Evolutionary conservation across 2,113 vertebrate genomes (phyloP), one percentile per base, ranked within the genome.

Genomic region (Mobula hypostoma): DNA sequence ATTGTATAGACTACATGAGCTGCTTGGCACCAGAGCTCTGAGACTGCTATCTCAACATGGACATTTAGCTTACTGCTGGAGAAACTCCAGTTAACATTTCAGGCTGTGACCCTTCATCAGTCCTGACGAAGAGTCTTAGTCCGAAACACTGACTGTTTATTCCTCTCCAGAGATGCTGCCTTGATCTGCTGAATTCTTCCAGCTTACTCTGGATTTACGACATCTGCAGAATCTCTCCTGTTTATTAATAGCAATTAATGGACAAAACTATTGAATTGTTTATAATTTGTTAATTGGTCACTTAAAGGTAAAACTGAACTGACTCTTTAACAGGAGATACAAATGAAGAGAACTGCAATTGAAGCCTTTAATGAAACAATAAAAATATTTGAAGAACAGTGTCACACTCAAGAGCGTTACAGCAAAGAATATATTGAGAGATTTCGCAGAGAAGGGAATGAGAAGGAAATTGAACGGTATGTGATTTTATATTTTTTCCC

Each of bases 341-440:
- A 99, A 96, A 99, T 98, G 98, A 99, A 99, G 95, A 97, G 98
- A 94, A 99, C 98, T 0, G 98, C 98, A 82, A 98, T 99, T 1
- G 98, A 99, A 96, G 98, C 98, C 48, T 98, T 99, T 96, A 99
- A 98, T 95, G 98, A 99, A 96, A 98, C 98, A 8, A 98, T 99
- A 97, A 97, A 98, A 96, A 98, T 98, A 96, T 98, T 98, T 94
- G 98, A 99, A 96, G 98, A 99, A 76, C 98, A 98, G 95, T 98
- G 98, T 96, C 98, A 98, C 72, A 98, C 98, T 7, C 98, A 98
- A 95, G 98, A 99, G 95, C 97, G 97, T 27, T 97, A 98, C 92
- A 98, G 98, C 96, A 98, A 98, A 94, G 98, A 98, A 77, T 98
- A 98, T 96, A 98, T 98, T 21, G 98, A 99, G 94, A 96, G 97